Percentiles rank a stretch among this genome's conserved stretches.
These are phyloP conservation scores for Motacilla alba DNA, from an alignment of 2,113 vertebrate species.

Conservation along the genomic window DNA sequence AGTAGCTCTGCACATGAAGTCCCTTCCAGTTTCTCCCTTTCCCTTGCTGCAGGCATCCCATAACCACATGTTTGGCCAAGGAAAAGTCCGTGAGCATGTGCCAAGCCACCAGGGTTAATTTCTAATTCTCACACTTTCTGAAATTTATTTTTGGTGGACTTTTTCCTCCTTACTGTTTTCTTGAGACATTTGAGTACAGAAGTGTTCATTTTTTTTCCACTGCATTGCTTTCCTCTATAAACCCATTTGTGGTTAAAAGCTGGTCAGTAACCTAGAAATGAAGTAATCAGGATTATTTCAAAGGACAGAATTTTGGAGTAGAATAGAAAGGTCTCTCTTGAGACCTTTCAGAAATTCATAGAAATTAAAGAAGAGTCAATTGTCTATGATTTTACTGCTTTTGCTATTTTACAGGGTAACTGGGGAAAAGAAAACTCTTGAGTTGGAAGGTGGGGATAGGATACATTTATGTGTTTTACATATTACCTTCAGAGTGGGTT, in stretches of 20 bases:
- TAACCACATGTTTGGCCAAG: background rate
- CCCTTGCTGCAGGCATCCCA: background rate
- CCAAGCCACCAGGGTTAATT: background rate
- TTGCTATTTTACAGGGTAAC: background rate
- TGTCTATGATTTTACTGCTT: background rate
- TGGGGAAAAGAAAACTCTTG: background rate
- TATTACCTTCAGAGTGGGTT: background rate
- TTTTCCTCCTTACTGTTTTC: background rate
- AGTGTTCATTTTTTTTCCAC: background rate
- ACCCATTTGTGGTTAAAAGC: constrained; percentile 27
- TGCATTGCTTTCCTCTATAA: constrained; percentile 1
- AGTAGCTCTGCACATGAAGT: background rate
- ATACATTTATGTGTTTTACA: background rate
- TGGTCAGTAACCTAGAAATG: constrained; percentile 26
- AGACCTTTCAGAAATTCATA: background rate
- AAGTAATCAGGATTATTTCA: constrained; percentile 33
- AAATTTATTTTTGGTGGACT: constrained; percentile 19
- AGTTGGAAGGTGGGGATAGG: background rate
- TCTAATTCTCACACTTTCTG: constrained; percentile 40
- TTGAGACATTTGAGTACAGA: background rate
- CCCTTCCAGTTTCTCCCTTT: background rate
- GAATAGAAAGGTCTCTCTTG: background rate
- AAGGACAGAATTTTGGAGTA: constrained; percentile 12
- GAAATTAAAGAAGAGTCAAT: background rate
- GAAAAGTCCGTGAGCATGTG: background rate